A percentile compares a stretch with the other conserved stretches of the same genome.
phyloP scores from a whole-genome alignment of 2,113 vertebrate genomes.

The Clarias gariepinus region DNA sequence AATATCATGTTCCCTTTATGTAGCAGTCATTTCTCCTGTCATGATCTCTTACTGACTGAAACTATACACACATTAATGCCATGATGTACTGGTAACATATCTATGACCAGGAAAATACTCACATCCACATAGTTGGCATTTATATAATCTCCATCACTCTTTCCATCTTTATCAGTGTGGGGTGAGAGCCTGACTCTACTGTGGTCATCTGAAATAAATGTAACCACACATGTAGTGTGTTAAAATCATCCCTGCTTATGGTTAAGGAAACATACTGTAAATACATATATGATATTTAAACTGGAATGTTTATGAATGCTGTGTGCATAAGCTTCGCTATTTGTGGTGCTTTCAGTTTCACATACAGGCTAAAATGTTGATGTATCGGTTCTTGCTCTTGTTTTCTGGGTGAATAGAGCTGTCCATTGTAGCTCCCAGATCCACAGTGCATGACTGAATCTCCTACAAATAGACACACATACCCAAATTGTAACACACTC shows the following conservation, averaged over 20 bases:
- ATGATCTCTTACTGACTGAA: conserved; percentile 9
- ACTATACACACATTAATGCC: not conserved
- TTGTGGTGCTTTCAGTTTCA: conserved; percentile 42
- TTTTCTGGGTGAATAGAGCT: conserved; percentile 91
- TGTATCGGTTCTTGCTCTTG: conserved; percentile 92
- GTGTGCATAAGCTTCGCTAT: not conserved
- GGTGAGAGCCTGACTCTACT: conserved; percentile 87
- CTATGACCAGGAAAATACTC: conserved; percentile 47
- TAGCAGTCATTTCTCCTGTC: not conserved
- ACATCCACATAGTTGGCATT: conserved; percentile 97
- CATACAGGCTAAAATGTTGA: conserved; percentile 95
- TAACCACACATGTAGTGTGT: not conserved
- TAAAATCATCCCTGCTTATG: not conserved
- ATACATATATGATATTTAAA: not conserved
- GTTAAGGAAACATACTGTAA: not conserved
- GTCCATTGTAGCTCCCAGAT: conserved; percentile 87
- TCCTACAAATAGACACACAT: conserved; percentile 73
- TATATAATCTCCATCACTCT: conserved; percentile 85
- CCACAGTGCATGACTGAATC: conserved; percentile 87
- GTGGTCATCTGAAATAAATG: conserved; percentile 85
- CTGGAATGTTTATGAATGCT: conserved; percentile 17
- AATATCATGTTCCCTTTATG: conserved; percentile 3
- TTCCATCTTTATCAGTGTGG: conserved; percentile 81
- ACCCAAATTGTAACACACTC: not conserved
- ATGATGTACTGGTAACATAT: not conserved